Evolutionary conservation across 2,113 vertebrate species (phyloP).

Genomic region (Platichthys flesus): DNA sequence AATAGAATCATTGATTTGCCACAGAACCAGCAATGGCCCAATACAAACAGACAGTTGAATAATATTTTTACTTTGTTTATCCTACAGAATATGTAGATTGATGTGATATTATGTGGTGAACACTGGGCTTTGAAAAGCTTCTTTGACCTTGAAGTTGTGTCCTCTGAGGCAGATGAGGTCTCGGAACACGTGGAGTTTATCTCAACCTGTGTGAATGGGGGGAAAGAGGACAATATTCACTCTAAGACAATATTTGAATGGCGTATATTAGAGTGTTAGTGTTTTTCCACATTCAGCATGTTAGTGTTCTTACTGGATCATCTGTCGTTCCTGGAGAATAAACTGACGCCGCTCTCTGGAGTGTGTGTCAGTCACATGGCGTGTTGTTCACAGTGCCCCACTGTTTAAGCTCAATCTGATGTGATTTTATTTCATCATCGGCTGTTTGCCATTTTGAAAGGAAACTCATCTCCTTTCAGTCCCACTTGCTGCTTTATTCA

Average conservation of each 20-base stretch:
- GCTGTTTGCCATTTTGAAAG: slow-evolving; percentile 67
- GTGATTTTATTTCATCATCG: slow-evolving; percentile 55
- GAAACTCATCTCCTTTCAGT: slow-evolving; percentile 71
- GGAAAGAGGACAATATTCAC: background rate
- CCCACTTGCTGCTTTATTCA: slow-evolving; percentile 72
- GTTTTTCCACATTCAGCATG: slow-evolving; percentile 18
- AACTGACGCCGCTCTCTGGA: slow-evolving; percentile 7
- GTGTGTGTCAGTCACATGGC: slow-evolving; percentile 41
- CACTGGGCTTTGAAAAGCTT: background rate
- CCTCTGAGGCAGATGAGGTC: slow-evolving; percentile 19
- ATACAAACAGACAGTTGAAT: slow-evolving; percentile 11
- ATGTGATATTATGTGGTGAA: slow-evolving; percentile 22
- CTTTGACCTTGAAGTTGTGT: slow-evolving; percentile 49
- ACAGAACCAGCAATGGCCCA: slow-evolving; percentile 13
- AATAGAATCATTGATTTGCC: slow-evolving; percentile 9
- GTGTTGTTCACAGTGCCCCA: slow-evolving; percentile 39
- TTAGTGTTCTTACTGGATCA: slow-evolving; percentile 20
- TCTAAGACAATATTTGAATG: slow-evolving; percentile 4
- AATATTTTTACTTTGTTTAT: slow-evolving; percentile 14
- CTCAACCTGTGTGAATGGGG: background rate
- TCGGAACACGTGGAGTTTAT: slow-evolving; percentile 12
- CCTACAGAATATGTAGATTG: background rate
- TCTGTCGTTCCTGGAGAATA: slow-evolving; percentile 4
- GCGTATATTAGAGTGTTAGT: slow-evolving; percentile 12
- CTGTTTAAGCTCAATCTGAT: slow-evolving; percentile 61